Percentiles rank a stretch among this genome's conserved stretches.
Conservation (phyloP, 2,797 vertebrate genomes). For the Clamator glandarius region DNA sequence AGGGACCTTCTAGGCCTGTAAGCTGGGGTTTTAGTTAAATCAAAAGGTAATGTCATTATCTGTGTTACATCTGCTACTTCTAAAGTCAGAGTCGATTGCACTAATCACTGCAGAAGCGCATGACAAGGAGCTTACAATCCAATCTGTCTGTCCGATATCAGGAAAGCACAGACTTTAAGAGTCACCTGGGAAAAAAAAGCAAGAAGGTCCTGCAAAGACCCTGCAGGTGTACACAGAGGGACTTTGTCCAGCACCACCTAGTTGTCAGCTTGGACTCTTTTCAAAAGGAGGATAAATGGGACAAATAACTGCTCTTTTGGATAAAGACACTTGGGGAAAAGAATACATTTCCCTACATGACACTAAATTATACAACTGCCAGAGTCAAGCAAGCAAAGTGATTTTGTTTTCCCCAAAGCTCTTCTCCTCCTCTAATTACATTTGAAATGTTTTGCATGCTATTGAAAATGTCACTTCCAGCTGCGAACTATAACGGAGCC, state of each 20-base stretch:
- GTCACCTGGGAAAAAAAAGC: background rate
- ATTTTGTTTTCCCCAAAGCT: conserved; percentile 52
- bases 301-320: background rate
- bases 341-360: background rate
- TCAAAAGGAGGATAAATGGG: background rate
- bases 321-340: background rate
- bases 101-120: background rate
- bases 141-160: background rate
- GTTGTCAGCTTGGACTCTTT: background rate
- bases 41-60: background rate
- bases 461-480: conserved; percentile 63
- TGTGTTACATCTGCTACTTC: background rate
- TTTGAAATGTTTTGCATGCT: conserved; percentile 52
- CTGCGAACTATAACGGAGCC: conserved; percentile 15
- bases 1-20: background rate
- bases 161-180: background rate
- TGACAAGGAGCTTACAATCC: background rate
- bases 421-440: conserved; percentile 56
- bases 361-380: conserved; percentile 30
- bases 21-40: background rate
- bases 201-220: background rate
- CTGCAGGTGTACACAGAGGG: background rate
- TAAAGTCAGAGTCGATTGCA: background rate
- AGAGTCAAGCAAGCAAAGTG: conserved; percentile 27
- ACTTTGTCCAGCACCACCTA: background rate